These are phyloP conservation scores for Lathronympha strigana DNA, from an alignment of 2,888 invertebrate species.

Conservation along the genomic window DNA sequence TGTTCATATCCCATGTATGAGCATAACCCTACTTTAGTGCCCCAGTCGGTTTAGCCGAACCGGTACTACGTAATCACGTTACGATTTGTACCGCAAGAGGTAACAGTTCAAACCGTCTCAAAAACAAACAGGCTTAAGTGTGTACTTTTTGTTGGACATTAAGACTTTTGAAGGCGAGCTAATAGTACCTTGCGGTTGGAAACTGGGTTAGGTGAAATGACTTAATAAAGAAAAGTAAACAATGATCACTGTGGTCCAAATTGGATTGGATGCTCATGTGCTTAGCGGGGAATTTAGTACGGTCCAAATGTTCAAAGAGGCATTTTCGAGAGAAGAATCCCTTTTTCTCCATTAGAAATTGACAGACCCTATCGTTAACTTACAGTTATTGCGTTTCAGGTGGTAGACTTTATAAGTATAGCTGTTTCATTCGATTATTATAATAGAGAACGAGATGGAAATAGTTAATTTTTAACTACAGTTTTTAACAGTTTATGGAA, in stretches of 20 bases:
- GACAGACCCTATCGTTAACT: no score
- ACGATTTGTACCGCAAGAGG: conserved; percentile 27
- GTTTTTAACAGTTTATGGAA: no score
- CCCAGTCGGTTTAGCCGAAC: conserved; percentile 6
- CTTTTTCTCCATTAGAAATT: no score
- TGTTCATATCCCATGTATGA: no score
- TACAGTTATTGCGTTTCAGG: no score
- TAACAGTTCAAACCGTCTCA: conserved; percentile 18
- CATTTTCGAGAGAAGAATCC: no score
- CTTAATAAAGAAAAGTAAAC: conserved; percentile 27
- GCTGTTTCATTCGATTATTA: no score
- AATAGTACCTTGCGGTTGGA: not conserved
- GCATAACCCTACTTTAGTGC: conserved; percentile 6
- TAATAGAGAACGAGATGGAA: no score
- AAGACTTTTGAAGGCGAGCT: not conserved
- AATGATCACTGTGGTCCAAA: conserved; percentile 5
- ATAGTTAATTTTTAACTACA: no score
- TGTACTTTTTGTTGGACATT: not conserved
- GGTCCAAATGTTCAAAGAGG: no score
- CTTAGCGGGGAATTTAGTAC: no score
- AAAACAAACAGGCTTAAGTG: not conserved
- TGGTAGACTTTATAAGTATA: no score
- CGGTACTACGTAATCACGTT: conserved; percentile 30
- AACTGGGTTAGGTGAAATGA: conserved; percentile 23
- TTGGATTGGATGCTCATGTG: conserved; percentile 1